A percentile compares a stretch with the other conserved stretches of the same genome.
These are phyloP conservation scores for Pocillopora meandrina DNA, from an alignment of 92 coral and sea anemone genomes.

Conservation along the genomic window DNA sequence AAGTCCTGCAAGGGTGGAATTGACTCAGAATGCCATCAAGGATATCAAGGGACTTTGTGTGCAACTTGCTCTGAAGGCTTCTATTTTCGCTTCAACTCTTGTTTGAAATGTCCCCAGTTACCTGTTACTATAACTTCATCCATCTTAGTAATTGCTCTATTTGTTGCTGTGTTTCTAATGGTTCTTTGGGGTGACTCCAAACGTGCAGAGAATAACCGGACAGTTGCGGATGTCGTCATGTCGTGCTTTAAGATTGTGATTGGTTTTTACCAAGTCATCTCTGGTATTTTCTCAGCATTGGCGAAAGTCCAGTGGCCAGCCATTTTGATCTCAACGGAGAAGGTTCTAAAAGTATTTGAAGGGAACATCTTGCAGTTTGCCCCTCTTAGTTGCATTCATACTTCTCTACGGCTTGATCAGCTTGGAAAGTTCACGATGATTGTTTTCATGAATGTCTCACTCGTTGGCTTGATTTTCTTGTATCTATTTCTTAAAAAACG, in stretches of 20 bases:
- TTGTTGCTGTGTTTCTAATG: slow-evolving; percentile 10
- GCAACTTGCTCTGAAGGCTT: slow-evolving; percentile 13
- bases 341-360: slow-evolving; percentile 24
- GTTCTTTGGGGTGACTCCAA: slow-evolving; percentile 9
- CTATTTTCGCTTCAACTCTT: slow-evolving; percentile 40
- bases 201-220: slow-evolving; percentile 14
- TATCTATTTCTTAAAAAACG: slow-evolving; percentile 18
- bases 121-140: slow-evolving; percentile 26
- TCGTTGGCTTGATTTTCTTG: slow-evolving; percentile 10
- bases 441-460: slow-evolving; percentile 1
- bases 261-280: slow-evolving; percentile 50
- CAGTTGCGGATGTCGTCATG: slow-evolving; percentile 46
- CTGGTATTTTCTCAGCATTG: slow-evolving; percentile 41
- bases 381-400: slow-evolving; percentile 34
- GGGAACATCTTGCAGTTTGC: slow-evolving; percentile 45
- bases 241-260: slow-evolving; percentile 52
- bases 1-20: slow-evolving; percentile 42
- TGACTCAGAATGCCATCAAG: slow-evolving; percentile 30
- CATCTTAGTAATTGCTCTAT: slow-evolving; percentile 6
- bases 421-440: slow-evolving; percentile 26
- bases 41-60: not conserved
- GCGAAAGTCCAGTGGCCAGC: slow-evolving; percentile 41
- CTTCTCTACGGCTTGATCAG: slow-evolving; percentile 19
- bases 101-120: slow-evolving; percentile 40
- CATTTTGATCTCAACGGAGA: slow-evolving; percentile 32